Conservation (phyloP, 2,888 invertebrate species). For the Tenthredo livida region DNA sequence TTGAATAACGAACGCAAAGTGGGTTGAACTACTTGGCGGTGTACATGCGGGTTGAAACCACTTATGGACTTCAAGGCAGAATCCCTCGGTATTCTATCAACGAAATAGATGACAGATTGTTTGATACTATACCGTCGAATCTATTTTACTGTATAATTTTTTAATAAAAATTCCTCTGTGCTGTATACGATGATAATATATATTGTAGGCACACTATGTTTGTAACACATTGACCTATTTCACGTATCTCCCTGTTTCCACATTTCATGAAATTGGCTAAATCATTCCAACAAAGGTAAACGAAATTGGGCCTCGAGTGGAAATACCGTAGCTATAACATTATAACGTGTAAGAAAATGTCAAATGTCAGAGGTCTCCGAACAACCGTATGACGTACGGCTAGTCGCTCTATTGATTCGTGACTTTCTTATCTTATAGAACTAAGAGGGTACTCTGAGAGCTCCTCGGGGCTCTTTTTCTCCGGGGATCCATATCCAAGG, state of each 20-base stretch:
- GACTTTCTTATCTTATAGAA: neutral
- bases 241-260: neutral
- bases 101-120: neutral
- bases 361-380: neutral
- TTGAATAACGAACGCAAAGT: neutral
- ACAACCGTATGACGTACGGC: neutral
- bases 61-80: neutral
- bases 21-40: slow-evolving; percentile 2
- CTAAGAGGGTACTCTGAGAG: slow-evolving; percentile 17
- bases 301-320: neutral
- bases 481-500: slow-evolving; percentile 5
- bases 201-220: neutral
- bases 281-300: neutral
- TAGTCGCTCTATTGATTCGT: slow-evolving; percentile 19
- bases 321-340: neutral
- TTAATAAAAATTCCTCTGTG: neutral
- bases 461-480: neutral
- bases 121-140: neutral
- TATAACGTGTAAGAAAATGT: neutral
- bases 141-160: neutral
- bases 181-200: neutral
- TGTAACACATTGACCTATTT: neutral
- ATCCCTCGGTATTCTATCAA: neutral
- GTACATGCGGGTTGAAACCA: slow-evolving; percentile 1
- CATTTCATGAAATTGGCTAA: neutral